Evolutionary conservation across 2,113 vertebrate genomes (phyloP).

Genomic region (Calcarius ornatus): DNA sequence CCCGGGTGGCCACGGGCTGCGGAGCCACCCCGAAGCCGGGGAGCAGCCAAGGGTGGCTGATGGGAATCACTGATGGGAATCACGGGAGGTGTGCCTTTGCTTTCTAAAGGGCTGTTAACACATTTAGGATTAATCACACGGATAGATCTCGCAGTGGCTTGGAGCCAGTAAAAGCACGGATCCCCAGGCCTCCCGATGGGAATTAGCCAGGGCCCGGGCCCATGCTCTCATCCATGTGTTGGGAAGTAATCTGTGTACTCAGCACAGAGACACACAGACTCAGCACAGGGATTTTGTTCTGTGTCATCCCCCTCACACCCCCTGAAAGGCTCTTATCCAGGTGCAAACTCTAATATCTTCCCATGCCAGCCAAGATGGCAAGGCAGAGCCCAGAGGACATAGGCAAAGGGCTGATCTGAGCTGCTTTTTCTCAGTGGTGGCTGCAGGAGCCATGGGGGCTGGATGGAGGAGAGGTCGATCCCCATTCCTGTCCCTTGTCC

Average conservation of each 20-base stretch:
- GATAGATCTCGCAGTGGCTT: background rate
- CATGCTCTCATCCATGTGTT: background rate
- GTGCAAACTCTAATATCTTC: background rate
- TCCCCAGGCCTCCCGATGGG: background rate
- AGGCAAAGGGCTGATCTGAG: background rate
- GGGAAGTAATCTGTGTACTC: background rate
- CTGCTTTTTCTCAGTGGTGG: background rate
- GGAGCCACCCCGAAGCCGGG: background rate
- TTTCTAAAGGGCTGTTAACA: slow-evolving; percentile 2
- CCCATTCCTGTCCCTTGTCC: background rate
- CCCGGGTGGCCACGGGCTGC: rapidly evolving
- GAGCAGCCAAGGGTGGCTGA: background rate
- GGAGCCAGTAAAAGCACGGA: background rate
- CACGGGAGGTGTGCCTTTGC: background rate
- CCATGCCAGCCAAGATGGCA: background rate
- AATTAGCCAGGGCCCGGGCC: background rate
- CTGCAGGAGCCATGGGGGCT: background rate
- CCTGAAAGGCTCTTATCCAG: background rate
- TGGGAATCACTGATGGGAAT: background rate
- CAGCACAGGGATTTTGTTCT: background rate
- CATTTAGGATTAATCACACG: background rate
- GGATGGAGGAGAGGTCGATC: background rate
- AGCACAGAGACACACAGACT: background rate
- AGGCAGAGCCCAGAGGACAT: rapidly evolving
- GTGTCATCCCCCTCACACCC: rapidly evolving